Base-by-base conservation (phyloP, 2,113 vertebrate species). In the Acinonyx jubatus region DNA sequence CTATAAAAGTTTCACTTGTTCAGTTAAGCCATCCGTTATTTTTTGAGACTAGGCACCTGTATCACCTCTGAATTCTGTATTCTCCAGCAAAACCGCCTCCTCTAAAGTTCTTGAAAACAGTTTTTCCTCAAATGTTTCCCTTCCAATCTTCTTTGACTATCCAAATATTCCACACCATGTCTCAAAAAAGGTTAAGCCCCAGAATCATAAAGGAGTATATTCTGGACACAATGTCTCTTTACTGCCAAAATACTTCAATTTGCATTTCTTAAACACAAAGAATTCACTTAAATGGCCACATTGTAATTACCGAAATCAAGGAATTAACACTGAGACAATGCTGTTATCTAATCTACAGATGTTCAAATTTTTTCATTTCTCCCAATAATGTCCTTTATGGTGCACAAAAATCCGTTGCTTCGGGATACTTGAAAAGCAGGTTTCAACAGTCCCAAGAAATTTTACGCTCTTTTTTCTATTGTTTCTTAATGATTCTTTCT, bases 91-190 rank as follows among this genome's bases (percentile, higher is more conserved):
- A 68, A 87, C 9, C 15, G 13, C 73, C 41, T 41, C 38, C 48
- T 69, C 73, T 57, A 45, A 80, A 61, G 63, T 61, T 69, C 38
- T 48, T 19, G 50, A 61, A 61, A 69, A 61, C 14, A 69, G 41
- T 80, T 69, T 93, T 88, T 69, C 84, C 69, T 80, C 38, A 80
- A 80, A 80, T 36, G 74, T 48, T 94, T 94, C 50, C 84, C 63
- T 57, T 78, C n/a, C 63, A 55, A 3, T 79, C 73, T 87, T 93
- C 92, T 87, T 45, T 79, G 65, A 79, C 50, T 68, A 68, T 82
- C 13, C 48, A 82, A 71, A 41, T 92, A 82, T 57, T 71, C 65
- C 65, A 82, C 25, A 33, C 38, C 73, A 29, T 7, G 31, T 69
- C 31, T 68, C 36, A 12, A 41, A 50, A 71, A 69, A 79, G 7